phyloP scores from a whole-genome alignment of 2,113 vertebrate species.

The Sinocyclocheilus rhinocerous region DNA sequence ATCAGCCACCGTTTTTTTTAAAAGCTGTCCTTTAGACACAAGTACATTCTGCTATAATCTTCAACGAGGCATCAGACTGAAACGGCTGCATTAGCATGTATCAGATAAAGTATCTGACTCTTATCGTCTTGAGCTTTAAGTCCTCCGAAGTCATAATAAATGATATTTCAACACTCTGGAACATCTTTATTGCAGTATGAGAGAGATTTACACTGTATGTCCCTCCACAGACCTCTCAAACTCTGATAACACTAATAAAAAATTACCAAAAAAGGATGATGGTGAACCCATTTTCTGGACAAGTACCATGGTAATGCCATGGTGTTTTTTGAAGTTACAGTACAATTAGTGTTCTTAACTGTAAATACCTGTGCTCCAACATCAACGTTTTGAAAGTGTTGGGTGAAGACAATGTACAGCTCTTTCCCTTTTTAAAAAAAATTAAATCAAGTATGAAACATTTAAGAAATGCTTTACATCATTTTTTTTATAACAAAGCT shows the following conservation, averaged over 20 bases:
- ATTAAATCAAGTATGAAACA: too few species aligned
- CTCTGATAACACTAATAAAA: background rate
- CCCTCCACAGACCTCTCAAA: background rate
- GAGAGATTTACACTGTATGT: background rate
- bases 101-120: constrained; percentile 25
- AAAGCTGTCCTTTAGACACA: background rate
- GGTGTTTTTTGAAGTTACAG: too few species aligned
- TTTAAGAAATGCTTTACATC: too few species aligned
- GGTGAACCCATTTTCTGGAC: background rate
- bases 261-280: background rate
- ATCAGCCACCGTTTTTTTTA: background rate
- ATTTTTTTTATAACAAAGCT: too few species aligned
- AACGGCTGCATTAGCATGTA: constrained; percentile 6
- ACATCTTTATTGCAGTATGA: background rate
- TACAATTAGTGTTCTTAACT: background rate
- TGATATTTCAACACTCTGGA: background rate
- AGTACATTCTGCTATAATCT: constrained; percentile 6
- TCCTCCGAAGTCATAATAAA: constrained; percentile 9
- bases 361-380: background rate
- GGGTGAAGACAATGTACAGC: background rate
- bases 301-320: background rate
- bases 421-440: too few species aligned
- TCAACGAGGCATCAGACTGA: background rate
- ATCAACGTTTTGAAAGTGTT: background rate
- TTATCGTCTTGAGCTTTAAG: background rate